Percentiles rank a stretch among this genome's conserved stretches.
Conservation (phyloP, 2,113 vertebrate genomes). For the Sinocyclocheilus anophthalmus region DNA sequence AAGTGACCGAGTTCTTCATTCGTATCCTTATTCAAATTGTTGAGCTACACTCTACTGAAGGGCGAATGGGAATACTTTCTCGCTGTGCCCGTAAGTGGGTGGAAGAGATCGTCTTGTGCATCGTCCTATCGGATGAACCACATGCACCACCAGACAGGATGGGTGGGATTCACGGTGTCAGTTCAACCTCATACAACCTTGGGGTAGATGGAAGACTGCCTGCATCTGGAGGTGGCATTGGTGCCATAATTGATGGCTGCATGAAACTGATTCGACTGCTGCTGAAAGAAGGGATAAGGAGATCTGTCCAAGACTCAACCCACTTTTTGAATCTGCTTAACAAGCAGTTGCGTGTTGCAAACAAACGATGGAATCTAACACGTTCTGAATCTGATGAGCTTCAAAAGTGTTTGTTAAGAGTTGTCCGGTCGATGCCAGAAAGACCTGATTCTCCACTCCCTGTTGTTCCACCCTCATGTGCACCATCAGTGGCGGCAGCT, state of each 20-base stretch:
- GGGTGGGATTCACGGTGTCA: not conserved
- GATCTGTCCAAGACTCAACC: slow-evolving; percentile 70
- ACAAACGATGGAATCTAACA: slow-evolving; percentile 75
- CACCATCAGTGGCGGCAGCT: slow-evolving; percentile 26
- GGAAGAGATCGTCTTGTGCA: slow-evolving; percentile 78
- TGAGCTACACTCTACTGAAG: slow-evolving; percentile 80
- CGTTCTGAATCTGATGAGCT: slow-evolving; percentile 72
- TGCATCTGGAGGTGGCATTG: not conserved
- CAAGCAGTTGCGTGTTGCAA: slow-evolving; percentile 71
- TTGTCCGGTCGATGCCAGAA: slow-evolving; percentile 71
- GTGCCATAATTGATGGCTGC: slow-evolving; percentile 66
- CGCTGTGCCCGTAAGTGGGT: slow-evolving; percentile 81
- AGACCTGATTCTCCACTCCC: not conserved
- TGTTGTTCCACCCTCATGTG: not conserved
- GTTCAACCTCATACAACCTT: slow-evolving; percentile 50
- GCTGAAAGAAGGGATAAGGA: slow-evolving; percentile 79
- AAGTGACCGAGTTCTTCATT: slow-evolving; percentile 83
- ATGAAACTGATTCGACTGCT: slow-evolving; percentile 81
- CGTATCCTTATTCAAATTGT: slow-evolving; percentile 82
- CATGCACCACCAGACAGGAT: slow-evolving; percentile 15
- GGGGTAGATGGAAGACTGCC: not conserved
- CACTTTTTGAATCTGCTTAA: slow-evolving; percentile 81
- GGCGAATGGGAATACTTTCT: slow-evolving; percentile 78
- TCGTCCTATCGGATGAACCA: slow-evolving; percentile 56
- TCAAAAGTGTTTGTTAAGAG: slow-evolving; percentile 74